phyloP scores from a whole-genome alignment of 2,113 vertebrate species.

The Coregonus clupeaformis region DNA sequence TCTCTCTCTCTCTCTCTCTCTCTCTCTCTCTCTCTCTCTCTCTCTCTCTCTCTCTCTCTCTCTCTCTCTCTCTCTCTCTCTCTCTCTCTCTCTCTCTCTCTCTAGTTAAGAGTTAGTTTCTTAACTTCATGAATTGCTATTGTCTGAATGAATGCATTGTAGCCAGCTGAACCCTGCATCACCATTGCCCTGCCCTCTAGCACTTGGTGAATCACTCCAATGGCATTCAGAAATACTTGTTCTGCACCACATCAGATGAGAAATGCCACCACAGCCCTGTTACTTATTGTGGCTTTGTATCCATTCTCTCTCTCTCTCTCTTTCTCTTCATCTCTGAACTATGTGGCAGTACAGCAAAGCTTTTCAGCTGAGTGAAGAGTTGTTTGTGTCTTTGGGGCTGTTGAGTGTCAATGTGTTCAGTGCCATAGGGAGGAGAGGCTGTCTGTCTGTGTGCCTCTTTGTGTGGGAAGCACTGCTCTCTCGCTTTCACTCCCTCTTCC shows the following conservation, averaged over 20 bases:
- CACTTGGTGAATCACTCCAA: background rate
- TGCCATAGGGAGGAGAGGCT: background rate
- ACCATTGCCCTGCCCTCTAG: background rate
- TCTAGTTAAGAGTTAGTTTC: too few species aligned
- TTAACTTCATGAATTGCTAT: too few species aligned
- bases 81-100: too few species aligned
- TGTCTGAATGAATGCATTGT: too few species aligned
- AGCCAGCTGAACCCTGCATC: too few species aligned
- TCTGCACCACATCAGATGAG: background rate
- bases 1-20: too few species aligned
- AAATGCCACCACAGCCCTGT: background rate
- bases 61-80: too few species aligned
- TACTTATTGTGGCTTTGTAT: background rate
- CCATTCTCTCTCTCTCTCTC: background rate
- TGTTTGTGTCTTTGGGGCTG: background rate
- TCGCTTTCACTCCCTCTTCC: background rate
- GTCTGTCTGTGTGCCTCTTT: constrained; percentile 16
- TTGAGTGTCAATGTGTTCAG: background rate
- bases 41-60: too few species aligned
- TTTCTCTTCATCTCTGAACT: background rate
- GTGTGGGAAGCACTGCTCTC: constrained; percentile 42
- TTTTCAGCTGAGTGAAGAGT: background rate
- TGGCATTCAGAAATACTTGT: constrained; percentile 13
- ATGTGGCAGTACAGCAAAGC: background rate
- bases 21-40: too few species aligned